phyloP scores from a whole-genome alignment of 2,888 invertebrate species.

The Bibio marci region DNA sequence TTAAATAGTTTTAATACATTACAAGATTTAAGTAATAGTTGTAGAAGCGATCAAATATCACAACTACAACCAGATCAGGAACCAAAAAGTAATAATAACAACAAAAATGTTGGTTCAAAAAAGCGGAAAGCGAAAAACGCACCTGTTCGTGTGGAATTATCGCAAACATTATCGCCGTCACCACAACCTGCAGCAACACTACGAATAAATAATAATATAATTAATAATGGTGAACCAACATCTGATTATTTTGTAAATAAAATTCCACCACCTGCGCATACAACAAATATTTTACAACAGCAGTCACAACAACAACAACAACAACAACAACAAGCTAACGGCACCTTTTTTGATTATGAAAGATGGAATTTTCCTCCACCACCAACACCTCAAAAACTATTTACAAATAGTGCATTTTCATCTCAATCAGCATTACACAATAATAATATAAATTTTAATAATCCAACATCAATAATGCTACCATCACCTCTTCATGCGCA shows the following conservation, averaged over 20 bases:
- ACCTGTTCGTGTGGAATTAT: too few relatives aligned
- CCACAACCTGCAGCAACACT: neutral
- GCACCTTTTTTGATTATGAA: neutral
- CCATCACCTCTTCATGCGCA: constrained; percentile 17
- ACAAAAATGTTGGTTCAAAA: neutral
- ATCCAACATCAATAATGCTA: constrained; percentile 44
- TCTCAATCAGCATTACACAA: constrained; percentile 38
- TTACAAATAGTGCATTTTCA: constrained; percentile 15
- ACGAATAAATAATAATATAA: too few relatives aligned
- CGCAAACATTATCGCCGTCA: too few relatives aligned
- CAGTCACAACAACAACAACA: constrained; percentile 14
- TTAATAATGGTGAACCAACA: too few relatives aligned
- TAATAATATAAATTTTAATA: constrained; percentile 35
- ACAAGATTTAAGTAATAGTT: constrained; percentile 49
- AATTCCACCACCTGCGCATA: constrained; percentile 2
- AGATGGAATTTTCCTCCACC: constrained; percentile 6
- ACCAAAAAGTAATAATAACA: neutral
- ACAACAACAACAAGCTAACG: constrained; percentile 6
- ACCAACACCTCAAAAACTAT: constrained; percentile 3
- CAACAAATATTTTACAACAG: constrained; percentile 14
- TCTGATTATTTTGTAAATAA: too few relatives aligned
- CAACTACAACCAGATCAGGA: neutral
- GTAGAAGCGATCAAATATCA: constrained; percentile 58
- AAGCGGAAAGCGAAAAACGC: neutral
- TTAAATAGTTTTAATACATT: constrained; percentile 21